These are phyloP conservation scores for Anarsia innoxiella DNA, from an alignment of 2,888 invertebrate genomes.

Conservation along the genomic window DNA sequence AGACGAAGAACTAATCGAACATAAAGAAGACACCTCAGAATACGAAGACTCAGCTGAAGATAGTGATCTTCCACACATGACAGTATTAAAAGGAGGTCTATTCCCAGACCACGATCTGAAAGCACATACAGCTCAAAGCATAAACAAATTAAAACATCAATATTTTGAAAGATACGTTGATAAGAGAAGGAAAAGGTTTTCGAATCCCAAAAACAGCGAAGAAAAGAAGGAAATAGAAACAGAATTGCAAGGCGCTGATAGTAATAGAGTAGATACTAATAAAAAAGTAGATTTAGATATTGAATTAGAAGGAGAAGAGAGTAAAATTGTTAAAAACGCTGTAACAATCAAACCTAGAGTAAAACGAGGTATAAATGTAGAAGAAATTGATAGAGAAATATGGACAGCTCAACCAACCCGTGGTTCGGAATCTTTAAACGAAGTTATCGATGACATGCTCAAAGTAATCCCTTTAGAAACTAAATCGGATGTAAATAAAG, in stretches of 20 bases:
- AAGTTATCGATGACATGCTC: slow-evolving; percentile 37
- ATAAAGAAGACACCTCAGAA: slow-evolving; percentile 47
- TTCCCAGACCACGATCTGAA: slow-evolving; percentile 42
- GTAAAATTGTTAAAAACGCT: slow-evolving; percentile 25
- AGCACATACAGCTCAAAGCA: slow-evolving; percentile 37
- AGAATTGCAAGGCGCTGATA: slow-evolving; percentile 43
- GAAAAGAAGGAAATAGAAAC: slow-evolving; percentile 36
- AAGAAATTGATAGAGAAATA: slow-evolving; percentile 40
- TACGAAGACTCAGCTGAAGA: slow-evolving; percentile 44
- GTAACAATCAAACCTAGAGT: slow-evolving; percentile 32
- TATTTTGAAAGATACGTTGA: slow-evolving; percentile 65
- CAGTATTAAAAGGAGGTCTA: slow-evolving; percentile 63
- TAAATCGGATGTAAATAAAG: slow-evolving; percentile 20
- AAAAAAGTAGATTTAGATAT: slow-evolving; percentile 26
- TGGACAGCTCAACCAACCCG: slow-evolving; percentile 36
- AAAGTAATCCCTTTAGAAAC: slow-evolving; percentile 53
- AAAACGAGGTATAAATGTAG: slow-evolving; percentile 40
- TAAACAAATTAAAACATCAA: slow-evolving; percentile 59
- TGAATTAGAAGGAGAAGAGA: slow-evolving; percentile 43
- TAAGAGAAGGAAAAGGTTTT: slow-evolving; percentile 56
- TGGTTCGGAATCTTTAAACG: slow-evolving; percentile 31
- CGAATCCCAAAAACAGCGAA: slow-evolving; percentile 38
- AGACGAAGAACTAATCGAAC: slow-evolving; percentile 46
- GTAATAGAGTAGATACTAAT: slow-evolving; percentile 20
- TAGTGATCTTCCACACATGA: slow-evolving; percentile 45